Base-by-base conservation (phyloP, 2,113 vertebrate genomes). In the Myrmecophaga tridactyla region DNA sequence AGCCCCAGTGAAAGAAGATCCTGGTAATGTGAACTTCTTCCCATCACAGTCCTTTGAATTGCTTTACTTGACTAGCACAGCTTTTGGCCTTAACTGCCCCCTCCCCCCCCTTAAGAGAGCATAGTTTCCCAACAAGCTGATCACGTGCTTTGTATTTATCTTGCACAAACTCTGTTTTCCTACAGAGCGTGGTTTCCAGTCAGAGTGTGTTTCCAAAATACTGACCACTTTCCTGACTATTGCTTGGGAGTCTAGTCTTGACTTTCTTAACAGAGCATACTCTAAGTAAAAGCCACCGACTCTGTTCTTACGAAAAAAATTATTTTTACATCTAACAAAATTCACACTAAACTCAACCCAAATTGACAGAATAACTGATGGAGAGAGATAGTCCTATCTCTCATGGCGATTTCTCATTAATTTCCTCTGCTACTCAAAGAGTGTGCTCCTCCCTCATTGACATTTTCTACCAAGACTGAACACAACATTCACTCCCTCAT, bases 91-190 rank as follows among this genome's bases (percentile, higher is more conserved):
- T 51, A 62, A 76, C 34, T 41, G 18, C n/a, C 56, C 39, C 8
- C 60, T 10, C 7, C 5, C 8, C 60, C 7, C 7, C 5, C 12
- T 69, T 69, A 83, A 88, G 41, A 88, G 48, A 31, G 41, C n/a
- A 29, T 43, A 92, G 51, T 27, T 60, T 76, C 84, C 70, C 60
- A 69, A 60, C 88, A 82, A 85, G 83, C 70, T 51, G 62, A 69
- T 60, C 48, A 69, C 76, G 72, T 95, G 77, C 76, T 76, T n/a
- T 60, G 15, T 60, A 60, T 88, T 92, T 95, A 76, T 88, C 76
- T 75, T 92, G 48, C 1, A 83, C 27, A 82, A 48, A 34, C 41
- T 76, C 48, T 83, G 15, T 51, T n/a, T 51, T 11, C 15, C 87
- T 60, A n/a, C 8, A n/a, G n/a, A n/a, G n/a, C n/a, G n/a, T n/a